Percentiles rank a stretch among this genome's conserved stretches.
Evolutionary conservation across 2,797 vertebrate genomes (phyloP).

Genomic region (Xiphophorus birchmanni): DNA sequence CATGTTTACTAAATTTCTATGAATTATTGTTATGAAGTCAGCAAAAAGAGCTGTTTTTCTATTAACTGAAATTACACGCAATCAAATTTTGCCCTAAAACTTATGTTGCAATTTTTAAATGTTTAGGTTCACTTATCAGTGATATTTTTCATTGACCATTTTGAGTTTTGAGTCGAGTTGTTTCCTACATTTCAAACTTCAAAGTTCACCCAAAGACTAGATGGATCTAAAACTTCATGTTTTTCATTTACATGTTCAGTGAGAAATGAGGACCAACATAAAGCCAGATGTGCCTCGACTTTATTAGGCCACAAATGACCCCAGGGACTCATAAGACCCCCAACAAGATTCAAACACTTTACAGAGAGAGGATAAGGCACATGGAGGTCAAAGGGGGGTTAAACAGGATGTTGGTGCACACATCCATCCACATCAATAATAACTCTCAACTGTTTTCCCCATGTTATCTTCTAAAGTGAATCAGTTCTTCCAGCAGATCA

Average conservation of each 20-base stretch:
- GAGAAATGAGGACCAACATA: slow-evolving; percentile 15
- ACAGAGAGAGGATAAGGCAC: slow-evolving; percentile 6
- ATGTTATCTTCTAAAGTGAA: slow-evolving; percentile 62
- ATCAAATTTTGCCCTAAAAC: neutral
- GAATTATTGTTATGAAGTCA: neutral
- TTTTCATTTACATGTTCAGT: neutral
- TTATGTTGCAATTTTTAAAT: too few species aligned
- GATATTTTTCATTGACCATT: neutral
- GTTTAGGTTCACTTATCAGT: neutral
- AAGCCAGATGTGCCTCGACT: slow-evolving; percentile 22
- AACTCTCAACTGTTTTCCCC: slow-evolving; percentile 66
- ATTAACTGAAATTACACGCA: neutral
- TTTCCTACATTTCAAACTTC: neutral
- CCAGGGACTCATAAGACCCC: slow-evolving; percentile 27
- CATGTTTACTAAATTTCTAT: neutral
- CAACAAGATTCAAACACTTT: slow-evolving; percentile 15
- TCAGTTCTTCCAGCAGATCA: slow-evolving; percentile 7
- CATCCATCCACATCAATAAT: slow-evolving; percentile 50
- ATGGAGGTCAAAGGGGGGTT: neutral
- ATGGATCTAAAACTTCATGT: slow-evolving; percentile 6
- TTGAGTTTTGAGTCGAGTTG: neutral
- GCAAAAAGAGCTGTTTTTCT: neutral
- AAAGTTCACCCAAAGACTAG: neutral
- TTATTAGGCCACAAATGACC: slow-evolving; percentile 24
- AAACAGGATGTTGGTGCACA: slow-evolving; percentile 41